phyloP scores from a whole-genome alignment of 37 sponge, comb jelly and placozoan genomes.

The Tethya wilhelma region DNA sequence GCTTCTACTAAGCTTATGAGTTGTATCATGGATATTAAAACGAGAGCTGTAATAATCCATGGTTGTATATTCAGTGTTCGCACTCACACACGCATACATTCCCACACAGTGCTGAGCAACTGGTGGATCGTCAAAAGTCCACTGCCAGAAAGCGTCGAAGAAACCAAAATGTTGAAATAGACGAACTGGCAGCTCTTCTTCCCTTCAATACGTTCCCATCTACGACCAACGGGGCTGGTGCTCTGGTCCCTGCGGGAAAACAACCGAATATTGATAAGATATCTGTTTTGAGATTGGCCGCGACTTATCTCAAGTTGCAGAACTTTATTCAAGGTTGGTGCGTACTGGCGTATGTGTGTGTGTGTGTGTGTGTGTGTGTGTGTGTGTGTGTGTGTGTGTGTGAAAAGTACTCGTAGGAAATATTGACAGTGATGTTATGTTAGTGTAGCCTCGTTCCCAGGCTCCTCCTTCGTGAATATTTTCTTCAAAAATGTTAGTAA shows the following conservation, averaged over 20 bases:
- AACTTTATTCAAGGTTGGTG: constrained; percentile 17
- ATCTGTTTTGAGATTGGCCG: constrained; percentile 58
- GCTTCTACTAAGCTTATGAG: too few species aligned
- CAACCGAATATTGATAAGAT: constrained; percentile 67
- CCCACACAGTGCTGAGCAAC: constrained; percentile 28
- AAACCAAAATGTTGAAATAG: constrained; percentile 64
- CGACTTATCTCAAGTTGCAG: constrained; percentile 65
- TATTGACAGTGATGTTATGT: too few species aligned
- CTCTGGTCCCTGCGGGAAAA: neutral
- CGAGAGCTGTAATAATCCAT: too few species aligned
- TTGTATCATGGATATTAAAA: too few species aligned
- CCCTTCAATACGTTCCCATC: neutral
- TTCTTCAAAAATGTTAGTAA: too few species aligned
- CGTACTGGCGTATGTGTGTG: neutral
- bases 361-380: constrained; percentile 26
- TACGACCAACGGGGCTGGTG: neutral
- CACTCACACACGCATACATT: constrained; percentile 24
- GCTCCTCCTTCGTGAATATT: too few species aligned
- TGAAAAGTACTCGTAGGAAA: too few species aligned
- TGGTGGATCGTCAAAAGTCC: constrained; percentile 5
- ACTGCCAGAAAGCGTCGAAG: constrained; percentile 39
- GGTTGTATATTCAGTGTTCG: neutral
- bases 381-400: constrained; percentile 50
- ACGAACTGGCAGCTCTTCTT: constrained; percentile 28
- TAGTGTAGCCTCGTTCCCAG: too few species aligned